These are phyloP conservation scores for Diplosoma virens DNA, from an alignment of 23 tunicate species.

Conservation along the genomic window DNA sequence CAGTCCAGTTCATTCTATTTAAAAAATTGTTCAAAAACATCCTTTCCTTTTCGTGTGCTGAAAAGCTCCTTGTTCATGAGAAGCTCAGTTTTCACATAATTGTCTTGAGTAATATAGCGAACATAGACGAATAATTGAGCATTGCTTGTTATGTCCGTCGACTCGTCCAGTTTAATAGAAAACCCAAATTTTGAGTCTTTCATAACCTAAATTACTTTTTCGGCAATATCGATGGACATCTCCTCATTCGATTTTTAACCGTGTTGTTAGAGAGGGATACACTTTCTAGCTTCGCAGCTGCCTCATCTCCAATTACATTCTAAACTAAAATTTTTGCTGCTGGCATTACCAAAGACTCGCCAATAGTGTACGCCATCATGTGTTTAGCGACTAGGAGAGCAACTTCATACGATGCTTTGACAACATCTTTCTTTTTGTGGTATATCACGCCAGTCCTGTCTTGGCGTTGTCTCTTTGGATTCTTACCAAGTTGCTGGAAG, in stretches of 20 bases:
- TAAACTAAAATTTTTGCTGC: too few relatives aligned
- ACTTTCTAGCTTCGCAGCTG: too few relatives aligned
- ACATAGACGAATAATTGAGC: constrained; percentile 17
- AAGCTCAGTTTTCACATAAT: constrained; percentile 34
- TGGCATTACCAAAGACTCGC: too few relatives aligned
- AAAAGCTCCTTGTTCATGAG: constrained; percentile 20
- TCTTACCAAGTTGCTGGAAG: too few relatives aligned
- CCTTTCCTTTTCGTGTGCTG: constrained; percentile 18
- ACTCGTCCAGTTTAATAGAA: constrained; percentile 21
- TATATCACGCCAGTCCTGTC: too few relatives aligned
- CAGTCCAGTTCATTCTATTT: constrained; percentile 50
- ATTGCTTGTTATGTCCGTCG: constrained; percentile 15
- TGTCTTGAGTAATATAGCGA: constrained; percentile 31
- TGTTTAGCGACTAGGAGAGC: too few relatives aligned
- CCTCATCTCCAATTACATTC: too few relatives aligned
- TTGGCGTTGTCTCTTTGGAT: too few relatives aligned
- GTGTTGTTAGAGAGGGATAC: constrained; percentile 30
- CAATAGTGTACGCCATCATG: too few relatives aligned
- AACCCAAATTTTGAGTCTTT: constrained; percentile 20
- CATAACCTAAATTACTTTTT: constrained; percentile 5
- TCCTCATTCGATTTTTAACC: constrained; percentile 24
- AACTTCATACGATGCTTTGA: too few relatives aligned
- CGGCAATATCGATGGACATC: constrained; percentile 23
- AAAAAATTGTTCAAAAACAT: constrained; percentile 30
- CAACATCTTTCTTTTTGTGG: too few relatives aligned